A percentile compares a stretch with the other conserved stretches of the same genome.
Evolutionary conservation across 2,113 vertebrate genomes (phyloP).

Genomic region (Poecilia latipinna): DNA sequence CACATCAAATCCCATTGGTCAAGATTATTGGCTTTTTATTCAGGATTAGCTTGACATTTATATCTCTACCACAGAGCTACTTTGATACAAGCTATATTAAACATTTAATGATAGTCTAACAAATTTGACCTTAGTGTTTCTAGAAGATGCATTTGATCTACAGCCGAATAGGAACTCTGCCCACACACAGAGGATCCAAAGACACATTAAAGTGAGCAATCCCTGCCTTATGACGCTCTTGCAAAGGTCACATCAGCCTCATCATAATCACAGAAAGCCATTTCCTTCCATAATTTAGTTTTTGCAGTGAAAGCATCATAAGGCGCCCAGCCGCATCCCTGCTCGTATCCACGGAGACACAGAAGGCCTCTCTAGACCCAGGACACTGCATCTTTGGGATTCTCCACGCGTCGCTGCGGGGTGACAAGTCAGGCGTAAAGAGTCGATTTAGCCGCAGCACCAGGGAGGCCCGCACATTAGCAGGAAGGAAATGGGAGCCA

Average conservation of each 20-base stretch:
- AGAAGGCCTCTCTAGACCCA: constrained; percentile 36
- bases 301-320: constrained; percentile 60
- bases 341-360: constrained; percentile 70
- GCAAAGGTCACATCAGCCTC: constrained; percentile 73
- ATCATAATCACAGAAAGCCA: constrained; percentile 66
- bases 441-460: constrained; percentile 76
- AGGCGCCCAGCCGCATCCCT: constrained; percentile 55
- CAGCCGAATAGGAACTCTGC: not conserved
- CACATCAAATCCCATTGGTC: not conserved
- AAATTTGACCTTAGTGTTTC: constrained; percentile 16
- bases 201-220: constrained; percentile 71
- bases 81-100: not conserved
- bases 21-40: not conserved
- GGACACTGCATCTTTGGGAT: constrained; percentile 66
- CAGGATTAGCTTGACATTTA: not conserved
- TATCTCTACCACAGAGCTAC: not conserved
- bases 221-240: constrained; percentile 53
- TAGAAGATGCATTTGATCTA: not conserved
- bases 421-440: constrained; percentile 75
- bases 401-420: constrained; percentile 60
- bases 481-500: constrained; percentile 73
- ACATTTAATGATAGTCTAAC: not conserved
- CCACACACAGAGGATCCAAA: constrained; percentile 45
- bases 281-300: constrained; percentile 66
- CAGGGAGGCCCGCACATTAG: constrained; percentile 74